Base-by-base conservation (phyloP, 2,888 invertebrate genomes). In the Rotaria macrura region DNA sequence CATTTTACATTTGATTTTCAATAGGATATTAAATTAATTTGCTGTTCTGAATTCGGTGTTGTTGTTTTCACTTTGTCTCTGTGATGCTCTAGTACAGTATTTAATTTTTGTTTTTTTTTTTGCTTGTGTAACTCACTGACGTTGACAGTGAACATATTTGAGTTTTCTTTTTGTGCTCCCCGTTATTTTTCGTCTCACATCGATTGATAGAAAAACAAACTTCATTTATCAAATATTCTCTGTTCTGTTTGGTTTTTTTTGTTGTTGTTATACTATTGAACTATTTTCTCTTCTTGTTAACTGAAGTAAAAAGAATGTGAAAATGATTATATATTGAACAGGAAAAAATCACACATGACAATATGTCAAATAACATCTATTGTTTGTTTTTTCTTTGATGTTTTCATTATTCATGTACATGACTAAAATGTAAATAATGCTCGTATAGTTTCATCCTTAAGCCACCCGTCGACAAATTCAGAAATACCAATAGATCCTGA, bases 401-500 rank as follows among this genome's bases (percentile, higher is more conserved):
- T 34, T 65, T 65, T 12, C 49, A 17, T 49, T 14, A 17, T 12
- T 49, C 17, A 17, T 65, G 34, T 38, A 65, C 79, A 79, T 25
- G 12, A 79, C n/a, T 79, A 43, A n/a, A 79, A 43, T n/a, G 79
- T 43, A 43, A 79, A 79, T 79, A 79, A 79, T 43, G 79, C 43
- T 25, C 79, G 79, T 43, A 79, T 79, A 1, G 43, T 79, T 43
- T 79, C 79, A 43, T 79, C 79, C 25, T 79, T 79, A 43, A 79
- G 43, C 40, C 43, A 79, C 1, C 79, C 79, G 10, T 79, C 79
- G 9, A 79, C 43, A 17, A 79, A 79, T 79, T 79, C 79, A 1
- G 79, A 79, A 10, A n/a, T 25, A n/a, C 43, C n/a, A 43, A 79
- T 79, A 9, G 0, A 1, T 43, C 43, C 79, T 25, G 79, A 43